Base-by-base conservation (phyloP, 2,888 invertebrate species). In the Microplitis deprimator region DNA sequence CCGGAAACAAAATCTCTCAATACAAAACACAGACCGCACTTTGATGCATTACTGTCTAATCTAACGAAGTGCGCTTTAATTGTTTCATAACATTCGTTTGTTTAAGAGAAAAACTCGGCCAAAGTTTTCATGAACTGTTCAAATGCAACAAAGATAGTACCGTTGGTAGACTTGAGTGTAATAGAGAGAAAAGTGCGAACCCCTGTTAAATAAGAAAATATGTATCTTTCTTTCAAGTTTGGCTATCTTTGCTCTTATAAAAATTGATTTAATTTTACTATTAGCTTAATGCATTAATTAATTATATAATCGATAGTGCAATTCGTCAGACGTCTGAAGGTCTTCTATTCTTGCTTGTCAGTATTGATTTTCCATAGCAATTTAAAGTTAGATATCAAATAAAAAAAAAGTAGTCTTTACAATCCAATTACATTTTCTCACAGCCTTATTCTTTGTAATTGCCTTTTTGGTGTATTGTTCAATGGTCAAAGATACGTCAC, bases 331-430 rank as follows among this genome's bases (percentile, higher is more conserved):
- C 62, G 20, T 62, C 20, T 5, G 7, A 62, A 62, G 62, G 62
- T 62, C 20, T 62, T 62, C 62, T 62, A 62, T 62, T 17, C 20
- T 62, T 62, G 10, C 16, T 17, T 20, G 20, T 62, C 5, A 17
- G 1, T 62, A 62, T 62, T 10, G 62, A 62, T 20, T 62, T 62
- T 62, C 8, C 16, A 62, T 62, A 62, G 20, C 8, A 20, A 6
- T 62, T 62, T 62, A 62, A 62, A 62, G 16, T 62, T 62, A 62
- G 16, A 62, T 62, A 62, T 62, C 8, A 62, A 62, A 50, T 50
- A 50, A 50, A 50, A 5, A 50, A 50, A 50, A 50, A 1, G 50
- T 13, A 3, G 50, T 50, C 50, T 50, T 50, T 10, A 50, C 50
- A 50, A 50, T 10, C 50, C 13, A 50, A 50, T 50, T 50, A 50